Conservation (phyloP, 2,797 vertebrate species). For the Eidolon dupreanum region DNA sequence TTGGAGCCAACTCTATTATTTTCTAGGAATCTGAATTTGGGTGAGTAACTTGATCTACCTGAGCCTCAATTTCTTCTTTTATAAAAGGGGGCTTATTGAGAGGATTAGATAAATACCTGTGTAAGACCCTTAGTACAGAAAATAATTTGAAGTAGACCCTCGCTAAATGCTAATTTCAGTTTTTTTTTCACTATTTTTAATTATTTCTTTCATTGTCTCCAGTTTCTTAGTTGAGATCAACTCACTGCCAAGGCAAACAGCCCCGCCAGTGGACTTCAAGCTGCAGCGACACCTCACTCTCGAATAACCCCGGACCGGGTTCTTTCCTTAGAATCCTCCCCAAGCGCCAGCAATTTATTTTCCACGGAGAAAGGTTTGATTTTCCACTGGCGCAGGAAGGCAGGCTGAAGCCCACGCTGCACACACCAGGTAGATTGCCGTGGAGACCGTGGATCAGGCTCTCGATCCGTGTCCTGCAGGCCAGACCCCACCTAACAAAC, state of each 20-base stretch:
- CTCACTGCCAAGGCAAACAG: not conserved
- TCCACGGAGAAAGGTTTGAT: not conserved
- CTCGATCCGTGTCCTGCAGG: not conserved
- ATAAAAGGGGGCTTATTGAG: not conserved
- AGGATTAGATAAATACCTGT: not conserved
- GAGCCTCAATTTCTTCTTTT: not conserved
- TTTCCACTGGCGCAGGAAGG: not conserved
- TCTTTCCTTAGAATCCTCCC: not conserved
- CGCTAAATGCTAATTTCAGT: not conserved
- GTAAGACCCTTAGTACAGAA: not conserved
- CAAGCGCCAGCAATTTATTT: not conserved
- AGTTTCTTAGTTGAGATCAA: not conserved
- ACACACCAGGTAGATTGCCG: not conserved
- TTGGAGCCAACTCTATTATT: not conserved
- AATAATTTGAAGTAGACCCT: not conserved
- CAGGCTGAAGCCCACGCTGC: not conserved
- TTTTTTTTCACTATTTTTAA: not conserved
- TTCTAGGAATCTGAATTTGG: not conserved
- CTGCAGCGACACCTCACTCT: not conserved
- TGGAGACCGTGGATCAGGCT: not conserved
- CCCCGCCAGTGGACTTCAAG: accelerated
- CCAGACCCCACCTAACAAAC: not conserved
- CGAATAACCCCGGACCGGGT: not conserved
- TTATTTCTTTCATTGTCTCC: not conserved
- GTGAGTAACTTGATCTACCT: not conserved